Evolutionary conservation across 1,140 invertebrate species (phyloP), one percentile per base, ranked within the genome.

Genomic region (Papilio machaon): DNA sequence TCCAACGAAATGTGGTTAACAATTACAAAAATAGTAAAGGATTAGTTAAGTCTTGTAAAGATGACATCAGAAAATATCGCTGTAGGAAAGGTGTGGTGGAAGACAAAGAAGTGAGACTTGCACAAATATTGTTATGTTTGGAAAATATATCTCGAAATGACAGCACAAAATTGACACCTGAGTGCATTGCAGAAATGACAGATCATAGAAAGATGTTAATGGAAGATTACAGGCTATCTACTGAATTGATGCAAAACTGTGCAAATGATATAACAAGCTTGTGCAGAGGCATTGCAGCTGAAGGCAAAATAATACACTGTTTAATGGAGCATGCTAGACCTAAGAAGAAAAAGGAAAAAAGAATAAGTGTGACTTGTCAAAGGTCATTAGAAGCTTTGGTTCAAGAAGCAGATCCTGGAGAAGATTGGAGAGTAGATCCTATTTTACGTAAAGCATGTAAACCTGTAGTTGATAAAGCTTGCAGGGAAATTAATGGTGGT

Each of bases 301-400:
- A 97, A 43, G 98, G 98, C 0, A 97, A 97, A 89, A 99, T 98
- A 0, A 97, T 99, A 83, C 99, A 99, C 93, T 99, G 99, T 92
- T 94, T 99, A 67, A 99, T 99, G 98, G 97, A 98, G 77, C 97
- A 98, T 94, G 97, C 98, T 5, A 96, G 96, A 84, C 95, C 95
- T 43, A 96, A 96, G 81, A 96, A 95, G 79, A 94, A 95, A 60
- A 95, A 95, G 82, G 93, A 95, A 73, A 95, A 95, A 52, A 95
- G 96, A 85, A 96, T 98, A 6, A 95, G 96, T 19, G 87, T 95
- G 15, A 92, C 95, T 46, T 98, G 98, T 88, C 96, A 96, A 91
- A 95, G 96, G 80, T 97, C 95, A 95, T 90, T 99, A 52, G 97
- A 98, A 94, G 92, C 95, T 19, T 91, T 99, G 49, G 95, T 99